Base-by-base conservation (phyloP, 2,113 vertebrate species). In the Anolis carolinensis region DNA sequence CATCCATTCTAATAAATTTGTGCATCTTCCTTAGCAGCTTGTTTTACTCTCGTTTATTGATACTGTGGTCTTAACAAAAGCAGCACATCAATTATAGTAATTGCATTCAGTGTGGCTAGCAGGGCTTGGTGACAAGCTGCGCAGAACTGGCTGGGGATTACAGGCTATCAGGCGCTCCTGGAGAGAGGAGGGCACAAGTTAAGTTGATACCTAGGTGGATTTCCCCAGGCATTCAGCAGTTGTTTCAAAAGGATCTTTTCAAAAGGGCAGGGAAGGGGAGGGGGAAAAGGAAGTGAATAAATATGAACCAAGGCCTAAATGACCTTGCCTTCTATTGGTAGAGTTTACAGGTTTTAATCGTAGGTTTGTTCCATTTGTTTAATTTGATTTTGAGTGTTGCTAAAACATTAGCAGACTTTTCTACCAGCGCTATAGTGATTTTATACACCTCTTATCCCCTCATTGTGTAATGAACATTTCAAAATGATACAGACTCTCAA, bases 21-120 rank as follows among this genome's bases (percentile, higher is more conserved):
- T 81, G 84, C 81, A 86, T 86, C 89, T 90, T 93, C 89, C 82
- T 83, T 84, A 92, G 93, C 70, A 90, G 90, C 85, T 88, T 92
- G 65, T 87, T 93, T 94, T 92, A 88, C 82, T 92, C 84, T 77
- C 0, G 0, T 92, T 94, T 93, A 92, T 90, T 89, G 93, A 93
- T 89, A 89, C 87, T 63, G 62, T 81, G 89, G 82, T 90, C 88
- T 94, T 89, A 92, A 91, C 88, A 93, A 92, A 93, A 93, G 87
- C 68, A 88, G 79, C 81, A 78, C 91, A 92, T 93, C 74, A 78
- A 79, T 94, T 93, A 92, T 20, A 70, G 63, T 88, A 90, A 89
- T 91, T 90, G 82, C 55, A 70, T 93, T 91, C 44, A 20, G 85
- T 0, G 0, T 90, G 87, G 88, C 86, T 92, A 85, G 79, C 73